A percentile compares a stretch with the other conserved stretches of the same genome.
phyloP scores from a whole-genome alignment of 2,888 invertebrate genomes.

The Ametastegia equiseti region DNA sequence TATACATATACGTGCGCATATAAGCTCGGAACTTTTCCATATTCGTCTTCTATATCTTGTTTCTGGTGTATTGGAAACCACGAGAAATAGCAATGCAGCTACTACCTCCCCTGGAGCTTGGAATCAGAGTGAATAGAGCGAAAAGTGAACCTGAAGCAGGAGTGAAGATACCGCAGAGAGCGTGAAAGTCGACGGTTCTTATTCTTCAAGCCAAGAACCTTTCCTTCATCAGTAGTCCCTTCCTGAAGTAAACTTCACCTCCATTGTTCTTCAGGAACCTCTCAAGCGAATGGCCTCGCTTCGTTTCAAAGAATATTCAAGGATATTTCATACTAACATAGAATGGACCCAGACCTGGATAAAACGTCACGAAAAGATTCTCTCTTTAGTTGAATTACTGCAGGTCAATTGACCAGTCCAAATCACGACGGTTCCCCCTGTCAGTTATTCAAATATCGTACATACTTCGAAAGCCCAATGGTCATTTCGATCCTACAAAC shows the following conservation, averaged over 20 bases:
- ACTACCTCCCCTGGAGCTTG: neutral
- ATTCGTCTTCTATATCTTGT: constrained; percentile 13
- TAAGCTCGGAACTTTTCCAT: constrained; percentile 18
- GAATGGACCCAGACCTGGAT: neutral
- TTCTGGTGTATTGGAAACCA: constrained; percentile 16
- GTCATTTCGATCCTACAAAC: neutral
- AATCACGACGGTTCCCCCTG: neutral
- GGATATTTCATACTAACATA: neutral
- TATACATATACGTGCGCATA: neutral
- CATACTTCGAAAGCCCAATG: neutral
- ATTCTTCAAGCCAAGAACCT: neutral
- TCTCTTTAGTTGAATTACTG: neutral
- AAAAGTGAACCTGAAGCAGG: neutral
- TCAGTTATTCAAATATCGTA: neutral
- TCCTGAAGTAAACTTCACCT: neutral
- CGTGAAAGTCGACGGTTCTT: constrained; percentile 10
- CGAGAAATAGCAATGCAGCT: neutral
- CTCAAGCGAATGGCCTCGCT: neutral
- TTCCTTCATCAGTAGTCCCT: constrained; percentile 18
- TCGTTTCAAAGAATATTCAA: neutral
- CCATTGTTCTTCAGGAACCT: neutral
- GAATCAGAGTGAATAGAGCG: neutral
- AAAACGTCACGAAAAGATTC: neutral
- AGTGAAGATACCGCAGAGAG: neutral
- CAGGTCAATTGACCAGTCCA: constrained; percentile 1